These are phyloP conservation scores for Thymelicus sylvestris DNA, from an alignment of 2,888 invertebrate genomes.

Conservation along the genomic window DNA sequence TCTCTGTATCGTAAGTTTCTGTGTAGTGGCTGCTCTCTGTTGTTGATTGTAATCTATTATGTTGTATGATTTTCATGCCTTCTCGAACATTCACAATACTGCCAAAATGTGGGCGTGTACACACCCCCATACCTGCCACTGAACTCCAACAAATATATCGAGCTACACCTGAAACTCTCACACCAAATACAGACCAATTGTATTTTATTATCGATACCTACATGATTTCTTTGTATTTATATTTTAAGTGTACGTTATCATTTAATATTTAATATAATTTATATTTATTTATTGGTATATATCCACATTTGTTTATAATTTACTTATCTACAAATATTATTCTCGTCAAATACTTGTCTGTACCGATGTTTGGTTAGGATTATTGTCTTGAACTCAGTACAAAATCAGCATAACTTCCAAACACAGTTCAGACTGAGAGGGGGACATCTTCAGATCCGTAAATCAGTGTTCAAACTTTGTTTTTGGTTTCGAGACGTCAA, in stretches of 20 bases:
- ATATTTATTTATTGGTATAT: slow-evolving; percentile 45
- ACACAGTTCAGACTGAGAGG: slow-evolving; percentile 64
- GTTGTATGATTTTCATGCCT: slow-evolving; percentile 84
- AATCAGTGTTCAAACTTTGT: background rate
- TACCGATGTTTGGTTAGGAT: slow-evolving; percentile 57
- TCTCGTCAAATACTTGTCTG: slow-evolving; percentile 47
- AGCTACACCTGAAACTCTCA: slow-evolving; percentile 83
- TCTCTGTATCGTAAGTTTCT: slow-evolving; percentile 74
- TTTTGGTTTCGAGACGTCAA: background rate
- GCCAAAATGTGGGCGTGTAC: slow-evolving; percentile 77
- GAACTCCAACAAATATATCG: slow-evolving; percentile 81
- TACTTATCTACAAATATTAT: slow-evolving; percentile 38
- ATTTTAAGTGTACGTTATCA: slow-evolving; percentile 40
- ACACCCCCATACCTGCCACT: slow-evolving; percentile 81
- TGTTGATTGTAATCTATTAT: slow-evolving; percentile 83
- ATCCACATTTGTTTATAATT: slow-evolving; percentile 42
- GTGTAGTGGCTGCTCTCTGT: slow-evolving; percentile 86
- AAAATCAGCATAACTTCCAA: slow-evolving; percentile 68
- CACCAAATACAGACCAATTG: slow-evolving; percentile 75
- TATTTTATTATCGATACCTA: slow-evolving; percentile 47
- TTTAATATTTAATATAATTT: slow-evolving; percentile 44
- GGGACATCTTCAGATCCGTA: slow-evolving; percentile 54
- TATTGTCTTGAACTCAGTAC: slow-evolving; percentile 58
- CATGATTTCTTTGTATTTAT: slow-evolving; percentile 43
- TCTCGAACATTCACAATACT: slow-evolving; percentile 84